phyloP scores from a whole-genome alignment of 2,888 invertebrate genomes.

The Platycheirus rosarum region DNA sequence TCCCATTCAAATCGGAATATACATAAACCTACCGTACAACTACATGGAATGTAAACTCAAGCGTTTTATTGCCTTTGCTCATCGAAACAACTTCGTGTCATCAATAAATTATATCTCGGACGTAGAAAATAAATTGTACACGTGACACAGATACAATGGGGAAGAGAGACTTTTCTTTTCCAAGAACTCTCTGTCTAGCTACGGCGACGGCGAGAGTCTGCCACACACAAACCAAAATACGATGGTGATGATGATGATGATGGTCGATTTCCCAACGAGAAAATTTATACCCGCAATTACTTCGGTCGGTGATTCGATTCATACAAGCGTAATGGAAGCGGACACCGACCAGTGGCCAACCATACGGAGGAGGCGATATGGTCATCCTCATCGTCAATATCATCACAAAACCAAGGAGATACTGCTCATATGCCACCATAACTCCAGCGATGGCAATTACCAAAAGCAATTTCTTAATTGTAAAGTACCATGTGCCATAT shows the following conservation, averaged over 20 bases:
- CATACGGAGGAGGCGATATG: slow-evolving; percentile 18
- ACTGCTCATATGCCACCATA: background rate
- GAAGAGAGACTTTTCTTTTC: slow-evolving; percentile 51
- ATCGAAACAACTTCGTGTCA: slow-evolving; percentile 59
- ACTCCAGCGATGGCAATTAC: slow-evolving; percentile 39
- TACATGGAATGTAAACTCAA: slow-evolving; percentile 48
- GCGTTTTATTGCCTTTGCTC: slow-evolving; percentile 51
- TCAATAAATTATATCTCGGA: slow-evolving; percentile 56
- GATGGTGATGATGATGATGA: slow-evolving; percentile 49
- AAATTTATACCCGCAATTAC: slow-evolving; percentile 62
- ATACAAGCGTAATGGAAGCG: slow-evolving; percentile 38
- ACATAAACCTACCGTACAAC: slow-evolving; percentile 14
- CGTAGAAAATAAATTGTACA: slow-evolving; percentile 61
- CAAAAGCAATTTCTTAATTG: slow-evolving; percentile 66
- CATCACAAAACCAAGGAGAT: slow-evolving; percentile 14
- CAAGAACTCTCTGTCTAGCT: slow-evolving; percentile 45
- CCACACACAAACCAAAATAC: slow-evolving; percentile 1
- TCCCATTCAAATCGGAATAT: slow-evolving; percentile 42
- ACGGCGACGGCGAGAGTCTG: too few species aligned
- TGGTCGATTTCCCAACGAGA: slow-evolving; percentile 63
- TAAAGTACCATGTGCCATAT: slow-evolving; percentile 56
- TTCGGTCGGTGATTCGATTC: slow-evolving; percentile 17
- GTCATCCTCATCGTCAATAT: slow-evolving; percentile 10
- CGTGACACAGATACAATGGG: slow-evolving; percentile 62
- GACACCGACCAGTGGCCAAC: slow-evolving; percentile 7